Evolutionary conservation across 2,797 vertebrate species (phyloP), one percentile per base, ranked within the genome.

Genomic region (Meda fulgida): DNA sequence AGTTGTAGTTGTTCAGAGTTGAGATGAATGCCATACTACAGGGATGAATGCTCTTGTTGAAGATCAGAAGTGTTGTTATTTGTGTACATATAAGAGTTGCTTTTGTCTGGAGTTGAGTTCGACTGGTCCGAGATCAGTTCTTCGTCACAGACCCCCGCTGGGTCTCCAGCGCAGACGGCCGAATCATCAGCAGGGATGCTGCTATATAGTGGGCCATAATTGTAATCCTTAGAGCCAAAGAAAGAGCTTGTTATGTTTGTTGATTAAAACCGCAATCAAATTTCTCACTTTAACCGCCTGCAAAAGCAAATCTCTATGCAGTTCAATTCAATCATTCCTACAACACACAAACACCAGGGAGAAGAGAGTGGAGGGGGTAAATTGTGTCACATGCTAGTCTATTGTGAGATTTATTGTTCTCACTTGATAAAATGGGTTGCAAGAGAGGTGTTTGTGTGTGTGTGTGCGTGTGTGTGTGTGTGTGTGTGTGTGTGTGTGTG

Each of bases 241-340:
- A 96, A 95, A 94, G 91, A 89, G 87, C 84, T 86, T 90, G 93
- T 93, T 90, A 83, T 87, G 93, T 91, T 89, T 90, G 88, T 93
- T 95, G 95, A 95, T 96, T 95, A 95, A 95, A 95, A 93, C 87
- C 36, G 87, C 93, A 95, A 94, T 95, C 93, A 94, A 93, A 94
- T 93, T 90, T 90, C 90, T 88, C 87, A 73, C 88, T 90, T 93
- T 92, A 93, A 94, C 91, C 91, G 86, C 88, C 88, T 89, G 91
- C 88, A 90, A 92, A 93, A 89, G 89, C 89, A 90, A 92, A 48
- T 72, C 90, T 89, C 84, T 88, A 86, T 92, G 93, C 92, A 92
- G 93, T 93, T 94, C 93, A 94, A 90, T 93, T 92, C 91, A 86
- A 89, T 91, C 87, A 91, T 88, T 85, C 91, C 69, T 78, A 63